Evolutionary conservation across 2,113 vertebrate genomes (phyloP).

Genomic region (Theristicus caerulescens): DNA sequence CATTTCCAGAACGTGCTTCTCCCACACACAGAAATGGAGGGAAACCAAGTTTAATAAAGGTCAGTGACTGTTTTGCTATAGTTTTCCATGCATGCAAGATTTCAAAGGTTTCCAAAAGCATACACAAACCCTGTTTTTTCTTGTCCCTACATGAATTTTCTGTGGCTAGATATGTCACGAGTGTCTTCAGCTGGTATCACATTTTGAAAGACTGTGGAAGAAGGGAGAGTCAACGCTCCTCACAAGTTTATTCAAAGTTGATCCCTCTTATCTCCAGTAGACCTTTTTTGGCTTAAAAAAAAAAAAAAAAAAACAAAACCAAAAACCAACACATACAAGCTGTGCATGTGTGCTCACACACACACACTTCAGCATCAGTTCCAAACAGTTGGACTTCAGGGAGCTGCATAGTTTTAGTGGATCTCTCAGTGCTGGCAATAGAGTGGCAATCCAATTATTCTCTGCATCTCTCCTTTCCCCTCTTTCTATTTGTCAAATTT

Average conservation of each 20-base stretch:
- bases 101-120: background rate
- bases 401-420: background rate
- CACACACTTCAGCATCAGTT: background rate
- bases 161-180: background rate
- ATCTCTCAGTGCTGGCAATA: background rate
- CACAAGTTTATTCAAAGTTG: background rate
- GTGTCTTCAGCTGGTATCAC: background rate
- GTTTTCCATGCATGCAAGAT: background rate
- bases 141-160: background rate
- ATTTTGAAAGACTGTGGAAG: background rate
- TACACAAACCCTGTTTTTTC: background rate
- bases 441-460: background rate
- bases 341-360: background rate
- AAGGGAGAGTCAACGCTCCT: background rate
- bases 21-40: background rate
- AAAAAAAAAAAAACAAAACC: background rate
- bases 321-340: background rate
- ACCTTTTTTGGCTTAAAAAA: background rate
- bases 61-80: background rate
- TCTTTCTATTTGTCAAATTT: background rate
- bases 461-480: background rate
- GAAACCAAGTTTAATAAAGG: background rate
- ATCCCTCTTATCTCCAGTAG: background rate
- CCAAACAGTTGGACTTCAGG: background rate
- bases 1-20: background rate